Conservation (phyloP, 2,888 invertebrate genomes). For the Erebia aethiops region DNA sequence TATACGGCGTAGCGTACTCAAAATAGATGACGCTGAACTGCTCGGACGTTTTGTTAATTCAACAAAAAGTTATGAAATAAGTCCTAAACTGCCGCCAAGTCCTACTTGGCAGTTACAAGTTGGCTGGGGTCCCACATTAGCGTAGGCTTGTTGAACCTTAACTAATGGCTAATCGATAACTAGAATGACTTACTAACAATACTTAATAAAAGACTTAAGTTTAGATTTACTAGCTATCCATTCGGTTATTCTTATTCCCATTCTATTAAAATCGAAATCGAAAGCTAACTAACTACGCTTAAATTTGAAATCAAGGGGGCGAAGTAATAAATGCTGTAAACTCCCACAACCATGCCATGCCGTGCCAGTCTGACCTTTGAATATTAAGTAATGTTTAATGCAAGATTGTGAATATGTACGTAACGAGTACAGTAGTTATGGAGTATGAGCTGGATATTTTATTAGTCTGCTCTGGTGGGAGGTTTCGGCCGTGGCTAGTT, state of each 20-base stretch:
- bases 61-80: not conserved
- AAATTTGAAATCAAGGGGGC: slow-evolving; percentile 29
- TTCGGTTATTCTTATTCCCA: no score
- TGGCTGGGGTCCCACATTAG: slow-evolving; percentile 9
- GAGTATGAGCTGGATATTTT: not conserved
- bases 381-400: slow-evolving; percentile 58
- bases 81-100: slow-evolving; percentile 6
- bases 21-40: not conserved
- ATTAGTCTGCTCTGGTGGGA: no score
- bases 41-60: not conserved
- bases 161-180: slow-evolving; percentile 7
- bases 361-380: slow-evolving; percentile 59
- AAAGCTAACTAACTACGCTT: slow-evolving; percentile 29
- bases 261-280: no score
- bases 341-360: slow-evolving; percentile 51
- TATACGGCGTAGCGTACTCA: not conserved
- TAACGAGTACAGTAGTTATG: not conserved
- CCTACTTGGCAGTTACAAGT: slow-evolving; percentile 20
- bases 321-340: slow-evolving; percentile 32
- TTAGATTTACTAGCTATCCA: no score
- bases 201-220: no score
- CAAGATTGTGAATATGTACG: slow-evolving; percentile 30
- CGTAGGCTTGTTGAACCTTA: slow-evolving; percentile 4
- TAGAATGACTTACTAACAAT: not conserved
- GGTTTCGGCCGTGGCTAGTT: no score